phyloP scores from a whole-genome alignment of 1,140 invertebrate species.

The Proctacanthus coquilletti region DNA sequence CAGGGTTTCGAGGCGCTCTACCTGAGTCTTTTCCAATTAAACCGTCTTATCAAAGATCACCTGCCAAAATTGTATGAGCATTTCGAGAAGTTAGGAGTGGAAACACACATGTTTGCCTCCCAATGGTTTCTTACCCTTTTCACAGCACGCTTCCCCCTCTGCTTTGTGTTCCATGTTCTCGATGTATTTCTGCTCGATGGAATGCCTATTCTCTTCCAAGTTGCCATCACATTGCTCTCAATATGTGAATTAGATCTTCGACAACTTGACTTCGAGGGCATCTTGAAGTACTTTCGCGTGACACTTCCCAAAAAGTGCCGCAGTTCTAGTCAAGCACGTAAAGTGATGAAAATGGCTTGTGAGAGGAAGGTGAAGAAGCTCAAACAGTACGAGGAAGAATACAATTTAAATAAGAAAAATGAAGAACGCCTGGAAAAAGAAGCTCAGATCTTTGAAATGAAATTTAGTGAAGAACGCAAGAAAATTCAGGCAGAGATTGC shows the following conservation, averaged over 20 bases:
- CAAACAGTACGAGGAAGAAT: conserved; percentile 93
- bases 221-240: conserved; percentile 82
- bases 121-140: conserved; percentile 99
- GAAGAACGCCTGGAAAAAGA: conserved; percentile 59
- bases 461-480: conserved; percentile 60
- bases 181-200: conserved; percentile 92
- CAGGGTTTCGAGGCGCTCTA: conserved; percentile 94
- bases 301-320: conserved; percentile 92
- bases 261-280: conserved; percentile 88
- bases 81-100: conserved; percentile 80
- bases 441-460: conserved; percentile 33
- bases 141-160: conserved; percentile 94
- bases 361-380: conserved; percentile 86
- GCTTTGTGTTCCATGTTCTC: conserved; percentile 93
- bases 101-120: conserved; percentile 98
- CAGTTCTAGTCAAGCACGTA: conserved; percentile 71
- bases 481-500: conserved; percentile 60
- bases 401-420: conserved; percentile 61
- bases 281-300: conserved; percentile 89
- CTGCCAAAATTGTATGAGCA: conserved; percentile 78
- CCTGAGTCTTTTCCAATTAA: conserved; percentile 90
- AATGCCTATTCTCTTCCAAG: conserved; percentile 88
- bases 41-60: conserved; percentile 76
- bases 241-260: conserved; percentile 89
- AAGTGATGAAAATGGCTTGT: conserved; percentile 80